Evolutionary conservation across 2,797 vertebrate species (phyloP).

Genomic region (Tachyglossus aculeatus): DNA sequence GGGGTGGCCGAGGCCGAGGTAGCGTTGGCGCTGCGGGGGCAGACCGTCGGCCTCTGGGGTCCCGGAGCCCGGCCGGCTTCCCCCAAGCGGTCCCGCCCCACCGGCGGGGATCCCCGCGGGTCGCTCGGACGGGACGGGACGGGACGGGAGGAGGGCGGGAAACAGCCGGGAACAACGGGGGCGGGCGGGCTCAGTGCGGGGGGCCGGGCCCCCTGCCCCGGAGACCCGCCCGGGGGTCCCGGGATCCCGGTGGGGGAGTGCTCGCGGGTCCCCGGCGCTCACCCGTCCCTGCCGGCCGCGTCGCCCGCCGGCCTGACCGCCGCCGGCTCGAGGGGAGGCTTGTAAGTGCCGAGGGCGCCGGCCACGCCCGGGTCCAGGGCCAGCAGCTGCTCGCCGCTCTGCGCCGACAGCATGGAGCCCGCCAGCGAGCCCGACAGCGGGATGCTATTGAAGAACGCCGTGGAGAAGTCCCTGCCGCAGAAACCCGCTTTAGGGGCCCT

Average conservation of each 20-base stretch:
- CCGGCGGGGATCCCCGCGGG: too few species aligned
- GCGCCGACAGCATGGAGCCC: constrained; percentile 91
- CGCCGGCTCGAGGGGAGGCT: constrained; percentile 82
- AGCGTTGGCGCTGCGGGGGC: constrained; percentile 69
- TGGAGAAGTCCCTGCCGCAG: constrained; percentile 91
- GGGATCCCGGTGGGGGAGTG: rapidly evolving
- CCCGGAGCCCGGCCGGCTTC: too few species aligned
- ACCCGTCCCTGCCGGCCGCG: constrained; percentile 86
- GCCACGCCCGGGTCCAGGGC: constrained; percentile 87
- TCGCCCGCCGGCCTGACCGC: constrained; percentile 84
- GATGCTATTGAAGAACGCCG: constrained; percentile 96
- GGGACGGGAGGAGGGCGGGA: neutral
- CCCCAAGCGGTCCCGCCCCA: too few species aligned
- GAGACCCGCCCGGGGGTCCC: neutral
- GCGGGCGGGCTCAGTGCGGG: too few species aligned
- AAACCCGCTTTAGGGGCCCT: too few species aligned
- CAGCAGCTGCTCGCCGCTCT: constrained; percentile 87
- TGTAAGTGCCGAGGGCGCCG: constrained; percentile 79
- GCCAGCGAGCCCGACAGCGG: constrained; percentile 89
- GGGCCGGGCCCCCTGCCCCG: too few species aligned
- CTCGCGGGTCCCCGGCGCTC: constrained; percentile 40
- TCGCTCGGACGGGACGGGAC: neutral
- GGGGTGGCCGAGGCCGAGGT: constrained; percentile 68
- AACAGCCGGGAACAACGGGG: neutral
- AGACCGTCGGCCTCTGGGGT: too few species aligned